phyloP scores from a whole-genome alignment of 2,113 vertebrate species.

The Trichechus manatus region DNA sequence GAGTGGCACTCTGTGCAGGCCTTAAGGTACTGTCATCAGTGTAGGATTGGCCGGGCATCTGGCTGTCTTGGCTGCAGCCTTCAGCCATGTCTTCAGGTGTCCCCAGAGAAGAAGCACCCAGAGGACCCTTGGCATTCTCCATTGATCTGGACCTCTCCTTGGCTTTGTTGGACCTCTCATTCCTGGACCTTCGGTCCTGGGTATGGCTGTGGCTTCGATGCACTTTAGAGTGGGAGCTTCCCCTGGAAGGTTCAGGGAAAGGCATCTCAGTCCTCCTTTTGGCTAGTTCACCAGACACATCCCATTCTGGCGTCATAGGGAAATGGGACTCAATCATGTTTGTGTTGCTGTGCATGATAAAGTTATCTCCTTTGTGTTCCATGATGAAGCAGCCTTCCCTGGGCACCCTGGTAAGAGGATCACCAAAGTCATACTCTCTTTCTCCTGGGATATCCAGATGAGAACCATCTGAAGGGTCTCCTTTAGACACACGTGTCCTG shows the following conservation, averaged over 20 bases:
- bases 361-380: constrained; percentile 95
- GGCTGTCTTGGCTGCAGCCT: constrained; percentile 93
- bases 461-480: constrained; percentile 95
- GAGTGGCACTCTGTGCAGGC: constrained; percentile 92
- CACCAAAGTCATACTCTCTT: constrained; percentile 95
- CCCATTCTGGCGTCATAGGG: constrained; percentile 98
- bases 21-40: constrained; percentile 95
- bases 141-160: constrained; percentile 98
- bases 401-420: constrained; percentile 92
- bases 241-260: constrained; percentile 97
- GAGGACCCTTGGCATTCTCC: constrained; percentile 97
- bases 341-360: constrained; percentile 95
- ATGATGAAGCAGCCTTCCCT: constrained; percentile 95
- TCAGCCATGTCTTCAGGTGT: constrained; percentile 94
- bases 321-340: constrained; percentile 96
- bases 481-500: constrained; percentile 95
- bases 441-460: constrained; percentile 93
- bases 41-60: constrained; percentile 92
- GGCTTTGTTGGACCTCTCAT: constrained; percentile 96
- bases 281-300: constrained; percentile 97
- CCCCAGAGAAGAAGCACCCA: constrained; percentile 92
- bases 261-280: constrained; percentile 99
- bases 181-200: constrained; percentile 96
- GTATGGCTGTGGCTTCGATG: constrained; percentile 99
- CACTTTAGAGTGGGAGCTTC: constrained; percentile 96